Evolutionary conservation across 2,888 invertebrate species (phyloP).

Genomic region (Anoplius nigerrimus): DNA sequence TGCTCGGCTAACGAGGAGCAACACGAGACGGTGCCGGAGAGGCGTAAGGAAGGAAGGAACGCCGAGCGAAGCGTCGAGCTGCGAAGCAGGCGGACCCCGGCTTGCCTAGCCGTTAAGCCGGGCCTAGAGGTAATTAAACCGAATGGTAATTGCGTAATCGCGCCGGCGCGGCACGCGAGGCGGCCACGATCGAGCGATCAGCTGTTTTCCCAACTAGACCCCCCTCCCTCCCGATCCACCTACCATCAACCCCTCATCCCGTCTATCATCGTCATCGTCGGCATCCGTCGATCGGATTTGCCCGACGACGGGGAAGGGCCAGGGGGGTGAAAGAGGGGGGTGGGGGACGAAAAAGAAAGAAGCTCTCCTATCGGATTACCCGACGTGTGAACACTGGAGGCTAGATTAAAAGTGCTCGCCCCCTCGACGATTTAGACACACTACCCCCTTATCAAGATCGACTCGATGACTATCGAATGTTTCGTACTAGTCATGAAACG

Average conservation of each 20-base stretch:
- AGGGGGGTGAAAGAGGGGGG: too few species aligned
- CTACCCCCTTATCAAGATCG: too few species aligned
- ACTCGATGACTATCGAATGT: too few species aligned
- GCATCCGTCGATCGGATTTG: too few species aligned
- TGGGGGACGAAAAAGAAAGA: too few species aligned
- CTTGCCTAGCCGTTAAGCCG: conserved; percentile 32
- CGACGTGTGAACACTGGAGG: too few species aligned
- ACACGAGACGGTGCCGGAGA: conserved; percentile 26
- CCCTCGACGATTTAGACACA: too few species aligned
- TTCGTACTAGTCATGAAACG: too few species aligned
- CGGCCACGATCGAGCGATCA: conserved; percentile 50
- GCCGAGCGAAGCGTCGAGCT: neutral
- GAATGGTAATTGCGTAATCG: conserved; percentile 58
- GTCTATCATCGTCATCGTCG: too few species aligned
- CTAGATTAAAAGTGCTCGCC: too few species aligned
- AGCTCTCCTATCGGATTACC: too few species aligned
- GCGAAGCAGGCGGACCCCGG: conserved; percentile 21
- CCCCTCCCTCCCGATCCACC: neutral
- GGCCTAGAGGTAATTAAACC: conserved; percentile 50
- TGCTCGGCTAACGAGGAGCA: conserved; percentile 43
- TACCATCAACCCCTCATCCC: conserved; percentile 8
- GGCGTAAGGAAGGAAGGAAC: conserved; percentile 16
- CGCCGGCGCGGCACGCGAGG: conserved; percentile 38
- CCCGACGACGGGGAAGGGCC: too few species aligned
- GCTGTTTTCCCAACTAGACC: conserved; percentile 36